phyloP scores from a whole-genome alignment of 1,140 invertebrate species.

The Globodera ellingtonae region DNA sequence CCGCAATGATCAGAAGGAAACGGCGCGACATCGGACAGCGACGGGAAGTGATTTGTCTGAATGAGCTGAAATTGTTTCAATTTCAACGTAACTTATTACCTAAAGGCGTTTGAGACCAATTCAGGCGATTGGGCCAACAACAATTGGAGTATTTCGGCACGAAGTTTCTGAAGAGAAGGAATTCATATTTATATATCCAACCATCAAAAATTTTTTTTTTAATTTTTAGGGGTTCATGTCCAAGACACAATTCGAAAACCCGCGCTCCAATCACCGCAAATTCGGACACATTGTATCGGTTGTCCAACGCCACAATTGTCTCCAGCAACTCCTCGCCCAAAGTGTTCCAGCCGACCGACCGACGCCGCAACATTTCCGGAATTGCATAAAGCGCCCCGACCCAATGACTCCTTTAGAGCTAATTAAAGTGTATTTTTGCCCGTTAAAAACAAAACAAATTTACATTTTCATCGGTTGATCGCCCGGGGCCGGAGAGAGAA shows the following conservation, averaged over 20 bases:
- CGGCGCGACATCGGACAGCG: conserved; percentile 18
- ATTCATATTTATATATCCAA: too few species aligned
- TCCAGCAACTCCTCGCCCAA: conserved; percentile 13
- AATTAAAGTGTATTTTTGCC: not conserved
- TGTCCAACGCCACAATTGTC: conserved; percentile 7
- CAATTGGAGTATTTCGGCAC: conserved; percentile 13
- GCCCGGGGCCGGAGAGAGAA: not conserved
- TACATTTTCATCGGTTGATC: not conserved
- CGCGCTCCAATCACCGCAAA: not conserved
- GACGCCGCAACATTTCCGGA: conserved; percentile 8
- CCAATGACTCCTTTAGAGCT: not conserved
- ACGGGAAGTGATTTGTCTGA: conserved; percentile 7
- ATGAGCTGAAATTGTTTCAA: not conserved
- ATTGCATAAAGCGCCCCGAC: conserved; percentile 13
- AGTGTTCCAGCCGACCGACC: conserved; percentile 16
- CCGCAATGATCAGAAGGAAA: conserved; percentile 4
- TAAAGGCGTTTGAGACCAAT: conserved; percentile 19
- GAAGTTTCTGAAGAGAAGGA: not conserved
- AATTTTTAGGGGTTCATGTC: too few species aligned
- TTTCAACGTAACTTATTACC: not conserved
- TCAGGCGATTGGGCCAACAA: conserved; percentile 22
- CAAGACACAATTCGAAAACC: too few species aligned
- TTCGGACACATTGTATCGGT: conserved; percentile 14
- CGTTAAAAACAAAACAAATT: not conserved
- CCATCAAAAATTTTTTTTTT: too few species aligned